A percentile compares a stretch with the other conserved stretches of the same genome.
phyloP scores from a whole-genome alignment of 2,113 vertebrate genomes.

The Gasterosteus aculeatus region DNA sequence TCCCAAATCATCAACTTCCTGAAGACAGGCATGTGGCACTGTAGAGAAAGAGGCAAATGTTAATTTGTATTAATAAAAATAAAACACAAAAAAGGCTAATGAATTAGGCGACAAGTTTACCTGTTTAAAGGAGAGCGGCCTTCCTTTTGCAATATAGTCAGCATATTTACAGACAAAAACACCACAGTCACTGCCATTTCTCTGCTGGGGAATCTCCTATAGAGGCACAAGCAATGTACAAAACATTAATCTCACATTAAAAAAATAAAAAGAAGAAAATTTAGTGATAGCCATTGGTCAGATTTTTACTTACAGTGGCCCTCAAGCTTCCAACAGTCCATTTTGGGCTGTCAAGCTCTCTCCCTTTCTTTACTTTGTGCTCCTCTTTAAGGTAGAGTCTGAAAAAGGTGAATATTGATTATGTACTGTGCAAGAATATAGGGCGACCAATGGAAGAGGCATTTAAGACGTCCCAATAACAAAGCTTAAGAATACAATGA shows the following conservation, averaged over 20 bases:
- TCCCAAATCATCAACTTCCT: conserved; percentile 95
- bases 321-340: conserved; percentile 87
- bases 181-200: conserved; percentile 92
- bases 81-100: not conserved
- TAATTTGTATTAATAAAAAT: not conserved
- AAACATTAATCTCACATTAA: not conserved
- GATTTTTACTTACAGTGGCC: conserved; percentile 77
- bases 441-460: not conserved
- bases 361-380: conserved; percentile 85
- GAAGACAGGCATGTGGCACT: conserved; percentile 94
- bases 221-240: conserved; percentile 6
- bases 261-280: not conserved
- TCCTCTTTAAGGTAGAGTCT: conserved; percentile 92
- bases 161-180: conserved; percentile 96
- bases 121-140: conserved; percentile 88
- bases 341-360: conserved; percentile 83
- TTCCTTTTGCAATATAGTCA: conserved; percentile 87
- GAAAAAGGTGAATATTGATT: conserved; percentile 27
- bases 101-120: conserved; percentile 67
- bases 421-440: not conserved
- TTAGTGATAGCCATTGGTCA: not conserved
- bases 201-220: conserved; percentile 94
- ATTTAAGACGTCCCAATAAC: not conserved
- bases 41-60: conserved; percentile 30
- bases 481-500: not conserved